A percentile compares a stretch with the other conserved stretches of the same genome.
These are phyloP conservation scores for Ceryle rudis DNA, from an alignment of 2,797 vertebrate genomes.

Conservation along the genomic window DNA sequence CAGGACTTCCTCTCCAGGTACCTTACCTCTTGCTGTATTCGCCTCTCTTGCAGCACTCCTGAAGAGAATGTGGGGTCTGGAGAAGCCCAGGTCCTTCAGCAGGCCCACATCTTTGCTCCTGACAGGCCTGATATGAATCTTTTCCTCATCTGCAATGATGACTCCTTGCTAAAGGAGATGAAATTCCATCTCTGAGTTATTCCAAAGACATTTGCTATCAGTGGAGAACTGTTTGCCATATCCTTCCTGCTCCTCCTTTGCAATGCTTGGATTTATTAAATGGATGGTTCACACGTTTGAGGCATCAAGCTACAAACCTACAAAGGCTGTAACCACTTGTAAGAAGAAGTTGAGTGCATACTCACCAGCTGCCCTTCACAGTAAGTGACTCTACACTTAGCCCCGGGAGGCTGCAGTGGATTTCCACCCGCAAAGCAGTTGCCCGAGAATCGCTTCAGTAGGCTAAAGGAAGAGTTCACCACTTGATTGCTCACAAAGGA, in stretches of 20 bases:
- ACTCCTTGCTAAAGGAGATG: slow-evolving; percentile 63
- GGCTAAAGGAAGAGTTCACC: slow-evolving; percentile 51
- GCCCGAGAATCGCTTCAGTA: slow-evolving; percentile 17
- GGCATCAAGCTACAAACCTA: neutral
- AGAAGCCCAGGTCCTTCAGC: neutral
- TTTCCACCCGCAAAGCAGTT: slow-evolving; percentile 59
- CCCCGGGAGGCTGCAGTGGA: neutral
- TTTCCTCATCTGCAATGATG: neutral
- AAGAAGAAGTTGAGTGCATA: neutral
- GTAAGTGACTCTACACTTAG: slow-evolving; percentile 43
- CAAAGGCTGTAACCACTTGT: neutral
- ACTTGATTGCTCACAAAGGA: slow-evolving; percentile 36
- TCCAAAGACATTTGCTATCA: neutral
- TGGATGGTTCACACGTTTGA: neutral
- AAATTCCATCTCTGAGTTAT: slow-evolving; percentile 37
- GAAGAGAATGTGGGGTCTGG: slow-evolving; percentile 61
- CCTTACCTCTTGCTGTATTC: slow-evolving; percentile 8
- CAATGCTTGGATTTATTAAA: neutral
- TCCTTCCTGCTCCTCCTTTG: neutral
- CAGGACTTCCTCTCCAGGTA: neutral
- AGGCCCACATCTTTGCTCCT: slow-evolving; percentile 22
- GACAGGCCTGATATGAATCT: slow-evolving; percentile 51
- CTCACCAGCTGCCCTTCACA: slow-evolving; percentile 75
- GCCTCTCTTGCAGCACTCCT: neutral
- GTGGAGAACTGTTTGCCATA: neutral